Percentiles rank a stretch among this genome's conserved stretches.
phyloP scores from a whole-genome alignment of 2,888 invertebrate species.

The Steromphala cineraria region DNA sequence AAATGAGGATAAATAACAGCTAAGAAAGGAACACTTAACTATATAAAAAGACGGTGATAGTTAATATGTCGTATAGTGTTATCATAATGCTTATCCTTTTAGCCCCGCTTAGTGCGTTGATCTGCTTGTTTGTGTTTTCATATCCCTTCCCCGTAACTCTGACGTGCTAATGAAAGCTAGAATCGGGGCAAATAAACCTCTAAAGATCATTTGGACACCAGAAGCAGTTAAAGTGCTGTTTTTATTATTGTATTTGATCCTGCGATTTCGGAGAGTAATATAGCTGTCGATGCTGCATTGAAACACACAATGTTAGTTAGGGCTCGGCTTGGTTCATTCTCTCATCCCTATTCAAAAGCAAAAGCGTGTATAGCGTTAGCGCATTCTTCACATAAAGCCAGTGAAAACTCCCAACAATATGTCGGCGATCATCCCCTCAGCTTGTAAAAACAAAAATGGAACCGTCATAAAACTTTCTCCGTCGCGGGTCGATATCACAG shows the following conservation, averaged over 20 bases:
- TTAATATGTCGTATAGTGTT: no score
- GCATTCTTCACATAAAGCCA: neutral
- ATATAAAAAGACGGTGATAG: no score
- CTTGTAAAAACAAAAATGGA: slow-evolving; percentile 17
- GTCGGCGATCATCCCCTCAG: neutral
- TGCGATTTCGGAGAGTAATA: neutral
- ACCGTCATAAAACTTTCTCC: neutral
- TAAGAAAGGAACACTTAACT: no score
- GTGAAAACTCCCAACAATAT: slow-evolving; percentile 14
- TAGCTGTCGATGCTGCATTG: neutral
- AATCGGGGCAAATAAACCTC: neutral
- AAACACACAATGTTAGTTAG: neutral
- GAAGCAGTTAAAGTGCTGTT: neutral
- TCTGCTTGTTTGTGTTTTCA: no score
- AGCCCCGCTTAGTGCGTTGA: no score
- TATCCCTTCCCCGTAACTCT: neutral
- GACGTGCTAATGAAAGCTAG: neutral
- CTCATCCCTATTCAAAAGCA: slow-evolving; percentile 6
- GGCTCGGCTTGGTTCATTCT: neutral
- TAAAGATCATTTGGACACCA: neutral
- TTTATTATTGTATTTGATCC: neutral
- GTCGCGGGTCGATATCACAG: neutral
- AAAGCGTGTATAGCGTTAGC: neutral
- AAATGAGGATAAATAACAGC: no score
- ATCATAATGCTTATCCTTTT: no score